Conservation (phyloP, 2,113 vertebrate species). For the Anser cygnoides region DNA sequence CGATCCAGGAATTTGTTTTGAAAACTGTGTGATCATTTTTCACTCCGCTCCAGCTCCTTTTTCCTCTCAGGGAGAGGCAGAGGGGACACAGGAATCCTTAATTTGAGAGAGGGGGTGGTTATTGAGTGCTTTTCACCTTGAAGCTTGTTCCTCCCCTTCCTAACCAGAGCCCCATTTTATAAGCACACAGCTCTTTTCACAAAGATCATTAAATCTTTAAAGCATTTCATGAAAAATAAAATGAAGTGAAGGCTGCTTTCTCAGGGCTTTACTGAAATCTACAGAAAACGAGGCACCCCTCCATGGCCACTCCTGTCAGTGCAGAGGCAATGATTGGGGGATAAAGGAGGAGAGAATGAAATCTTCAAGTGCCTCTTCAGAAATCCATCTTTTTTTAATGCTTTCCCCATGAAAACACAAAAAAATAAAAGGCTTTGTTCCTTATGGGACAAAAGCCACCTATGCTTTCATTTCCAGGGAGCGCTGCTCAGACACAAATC, state of each 20-base stretch:
- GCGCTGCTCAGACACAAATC: background rate
- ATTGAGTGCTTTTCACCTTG: fast-evolving
- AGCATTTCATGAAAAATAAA: background rate
- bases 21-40: background rate
- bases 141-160: background rate
- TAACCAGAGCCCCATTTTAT: background rate
- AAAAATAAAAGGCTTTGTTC: background rate
- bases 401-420: background rate
- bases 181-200: background rate
- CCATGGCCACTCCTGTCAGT: background rate
- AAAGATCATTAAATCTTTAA: background rate
- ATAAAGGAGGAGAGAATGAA: background rate
- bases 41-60: background rate
- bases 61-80: background rate
- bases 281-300: background rate
- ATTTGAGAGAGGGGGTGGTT: background rate
- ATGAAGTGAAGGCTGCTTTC: background rate
- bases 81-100: background rate
- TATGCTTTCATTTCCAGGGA: background rate
- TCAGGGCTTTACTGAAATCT: background rate
- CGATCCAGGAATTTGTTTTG: background rate
- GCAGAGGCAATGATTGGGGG: background rate
- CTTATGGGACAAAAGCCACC: background rate
- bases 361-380: background rate
- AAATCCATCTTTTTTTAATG: background rate